Evolutionary conservation across 2,888 invertebrate species (phyloP).

Genomic region (Pseudococcus viburni): DNA sequence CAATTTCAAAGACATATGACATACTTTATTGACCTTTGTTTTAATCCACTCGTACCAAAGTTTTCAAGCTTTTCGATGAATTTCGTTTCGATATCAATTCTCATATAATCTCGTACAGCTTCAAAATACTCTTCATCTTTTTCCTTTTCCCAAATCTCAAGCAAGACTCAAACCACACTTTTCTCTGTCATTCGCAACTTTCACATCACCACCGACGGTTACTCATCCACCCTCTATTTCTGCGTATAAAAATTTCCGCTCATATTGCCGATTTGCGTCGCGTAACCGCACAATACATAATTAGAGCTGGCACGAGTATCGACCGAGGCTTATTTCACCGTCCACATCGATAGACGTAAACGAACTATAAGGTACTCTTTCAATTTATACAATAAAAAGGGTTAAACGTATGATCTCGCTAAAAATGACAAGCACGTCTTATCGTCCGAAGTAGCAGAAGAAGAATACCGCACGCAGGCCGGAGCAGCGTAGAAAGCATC

Average conservation of each 20-base stretch:
- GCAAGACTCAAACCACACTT: background rate
- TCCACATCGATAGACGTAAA: background rate
- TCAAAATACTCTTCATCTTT: no score
- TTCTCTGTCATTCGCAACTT: background rate
- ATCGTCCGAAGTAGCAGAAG: constrained; percentile 11
- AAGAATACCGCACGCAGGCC: background rate
- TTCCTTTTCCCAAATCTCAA: no score
- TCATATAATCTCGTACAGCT: no score
- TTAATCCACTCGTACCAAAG: no score
- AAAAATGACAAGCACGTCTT: constrained; percentile 67
- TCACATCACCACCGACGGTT: background rate
- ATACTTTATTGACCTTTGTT: no score
- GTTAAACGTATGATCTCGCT: constrained; percentile 63
- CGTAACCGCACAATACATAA: background rate
- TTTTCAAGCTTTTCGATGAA: no score
- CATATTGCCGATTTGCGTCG: background rate
- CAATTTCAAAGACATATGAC: no score
- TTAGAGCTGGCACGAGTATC: background rate
- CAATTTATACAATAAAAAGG: constrained; percentile 58
- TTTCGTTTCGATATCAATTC: no score
- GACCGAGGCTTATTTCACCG: background rate
- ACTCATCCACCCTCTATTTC: background rate
- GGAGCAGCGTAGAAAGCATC: background rate
- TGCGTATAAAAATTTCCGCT: background rate
- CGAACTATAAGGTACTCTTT: background rate